Conservation (phyloP, 2,888 invertebrate genomes). For the Cecidostiba fungosa region DNA sequence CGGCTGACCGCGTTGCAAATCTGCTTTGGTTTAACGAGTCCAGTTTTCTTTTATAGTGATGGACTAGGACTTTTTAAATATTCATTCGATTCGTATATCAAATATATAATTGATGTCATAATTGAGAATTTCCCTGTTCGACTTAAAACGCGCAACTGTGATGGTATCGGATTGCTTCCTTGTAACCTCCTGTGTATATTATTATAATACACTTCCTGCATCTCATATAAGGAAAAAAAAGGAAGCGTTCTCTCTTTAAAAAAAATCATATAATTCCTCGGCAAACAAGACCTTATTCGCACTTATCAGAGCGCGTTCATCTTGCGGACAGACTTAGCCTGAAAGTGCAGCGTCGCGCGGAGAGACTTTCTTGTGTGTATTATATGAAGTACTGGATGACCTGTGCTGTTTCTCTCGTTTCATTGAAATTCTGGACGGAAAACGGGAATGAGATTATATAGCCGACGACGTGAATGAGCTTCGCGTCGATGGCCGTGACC, state of each 20-base stretch:
- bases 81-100: too few species aligned
- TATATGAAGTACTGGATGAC: background rate
- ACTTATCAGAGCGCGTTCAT: slow-evolving; percentile 4
- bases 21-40: too few species aligned
- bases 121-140: background rate
- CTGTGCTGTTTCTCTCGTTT: slow-evolving; percentile 9
- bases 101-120: background rate
- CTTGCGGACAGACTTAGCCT: background rate
- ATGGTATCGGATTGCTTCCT: background rate
- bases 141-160: background rate
- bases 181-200: background rate
- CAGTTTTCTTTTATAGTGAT: background rate
- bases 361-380: background rate
- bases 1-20: background rate
- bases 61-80: too few species aligned
- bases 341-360: background rate
- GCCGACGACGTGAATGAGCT: background rate
- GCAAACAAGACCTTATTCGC: background rate
- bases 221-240: background rate
- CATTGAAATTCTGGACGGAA: slow-evolving; percentile 49
- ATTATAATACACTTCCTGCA: background rate
- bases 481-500: background rate
- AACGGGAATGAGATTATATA: slow-evolving; percentile 35
- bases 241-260: background rate
- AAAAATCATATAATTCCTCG: background rate